Percentiles rank a stretch among this genome's conserved stretches.
phyloP scores from a whole-genome alignment of 2,888 invertebrate genomes.

The Leucophenga montana region DNA sequence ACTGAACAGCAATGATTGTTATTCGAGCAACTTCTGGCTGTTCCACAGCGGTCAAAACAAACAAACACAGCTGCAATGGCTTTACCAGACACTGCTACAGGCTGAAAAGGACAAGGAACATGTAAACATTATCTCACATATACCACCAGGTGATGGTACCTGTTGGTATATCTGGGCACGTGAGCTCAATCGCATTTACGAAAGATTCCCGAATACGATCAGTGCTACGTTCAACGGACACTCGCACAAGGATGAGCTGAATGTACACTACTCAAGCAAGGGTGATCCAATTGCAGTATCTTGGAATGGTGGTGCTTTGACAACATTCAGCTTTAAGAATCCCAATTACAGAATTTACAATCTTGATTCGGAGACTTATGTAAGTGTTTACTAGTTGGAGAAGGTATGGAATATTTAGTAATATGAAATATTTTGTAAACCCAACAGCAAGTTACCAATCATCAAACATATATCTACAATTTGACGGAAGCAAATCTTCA shows the following conservation, averaged over 20 bases:
- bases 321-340: slow-evolving; percentile 82
- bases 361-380: slow-evolving; percentile 77
- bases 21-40: slow-evolving; percentile 76
- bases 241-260: slow-evolving; percentile 83
- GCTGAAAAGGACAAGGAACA: slow-evolving; percentile 84
- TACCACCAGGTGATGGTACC: slow-evolving; percentile 82
- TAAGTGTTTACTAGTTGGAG: slow-evolving; percentile 69
- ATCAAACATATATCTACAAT: slow-evolving; percentile 82
- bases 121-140: slow-evolving; percentile 88
- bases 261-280: slow-evolving; percentile 77
- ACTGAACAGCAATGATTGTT: slow-evolving; percentile 86
- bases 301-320: slow-evolving; percentile 88
- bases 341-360: slow-evolving; percentile 86
- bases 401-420: neutral
- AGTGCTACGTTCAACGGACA: slow-evolving; percentile 88
- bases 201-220: slow-evolving; percentile 84
- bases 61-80: slow-evolving; percentile 85
- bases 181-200: slow-evolving; percentile 80
- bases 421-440: slow-evolving; percentile 10
- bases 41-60: slow-evolving; percentile 83
- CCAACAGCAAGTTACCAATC: slow-evolving; percentile 78
- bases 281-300: slow-evolving; percentile 78
- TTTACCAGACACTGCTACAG: slow-evolving; percentile 81
- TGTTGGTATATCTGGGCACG: slow-evolving; percentile 82
- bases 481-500: slow-evolving; percentile 81